Evolutionary conservation across 2,113 vertebrate species (phyloP).

Genomic region (Ovis aries): ARS-UI_Ramb_v3.0 NC_056054.1:98548001-98548500

Average conservation of each 20-base stretch:
- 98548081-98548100: background rate
- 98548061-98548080: background rate
- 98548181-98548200: background rate
- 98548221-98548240: conserved; percentile 15
- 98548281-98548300: background rate
- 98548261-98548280: conserved; percentile 7
- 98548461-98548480: conserved; percentile 35
- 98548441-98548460: background rate
- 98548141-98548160: background rate
- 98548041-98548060: conserved; percentile 19
- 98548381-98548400: background rate
- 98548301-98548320: background rate
- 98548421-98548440: conserved; percentile 27
- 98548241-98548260: conserved; percentile 21
- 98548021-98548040: background rate
- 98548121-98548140: background rate
- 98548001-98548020: background rate
- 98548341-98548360: conserved; percentile 4
- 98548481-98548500: background rate
- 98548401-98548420: background rate
- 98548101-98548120: background rate
- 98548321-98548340: background rate
- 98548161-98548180: background rate
- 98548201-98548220: background rate
- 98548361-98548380: background rate